Evolutionary conservation across 1,140 invertebrate species (phyloP).

Genomic region (Thaumatotibia leucotreta): DNA sequence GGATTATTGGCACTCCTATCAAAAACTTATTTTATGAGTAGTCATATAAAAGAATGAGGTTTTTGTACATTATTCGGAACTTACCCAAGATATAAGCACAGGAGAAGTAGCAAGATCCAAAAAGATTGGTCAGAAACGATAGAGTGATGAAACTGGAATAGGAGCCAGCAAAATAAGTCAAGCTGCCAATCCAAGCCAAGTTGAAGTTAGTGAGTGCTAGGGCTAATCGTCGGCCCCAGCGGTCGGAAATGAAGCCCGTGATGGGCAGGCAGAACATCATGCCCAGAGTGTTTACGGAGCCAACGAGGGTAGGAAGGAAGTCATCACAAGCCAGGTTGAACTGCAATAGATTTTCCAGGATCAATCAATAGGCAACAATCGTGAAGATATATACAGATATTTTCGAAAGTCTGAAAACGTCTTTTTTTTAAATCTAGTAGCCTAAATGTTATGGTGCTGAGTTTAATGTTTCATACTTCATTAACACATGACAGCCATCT

Average conservation of each 20-base stretch:
- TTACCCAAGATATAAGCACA: constrained; percentile 30
- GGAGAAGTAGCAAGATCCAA: constrained; percentile 30
- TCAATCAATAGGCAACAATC: too few species aligned
- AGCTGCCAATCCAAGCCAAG: constrained; percentile 49
- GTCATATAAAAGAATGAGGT: background rate
- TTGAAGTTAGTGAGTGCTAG: constrained; percentile 13
- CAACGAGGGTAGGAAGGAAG: constrained; percentile 80
- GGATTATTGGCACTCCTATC: too few species aligned
- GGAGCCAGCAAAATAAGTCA: constrained; percentile 66
- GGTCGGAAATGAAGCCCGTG: constrained; percentile 79
- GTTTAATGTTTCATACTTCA: too few species aligned
- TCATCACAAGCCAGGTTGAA: constrained; percentile 49
- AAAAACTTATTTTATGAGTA: background rate
- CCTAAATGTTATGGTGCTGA: too few species aligned
- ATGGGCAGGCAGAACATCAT: constrained; percentile 80
- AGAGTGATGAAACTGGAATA: constrained; percentile 29
- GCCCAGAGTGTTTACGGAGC: constrained; percentile 80
- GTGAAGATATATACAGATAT: background rate
- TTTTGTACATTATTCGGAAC: background rate
- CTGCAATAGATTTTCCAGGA: too few species aligned
- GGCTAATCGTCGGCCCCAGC: constrained; percentile 39
- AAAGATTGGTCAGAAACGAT: constrained; percentile 15
- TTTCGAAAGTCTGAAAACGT: too few species aligned
- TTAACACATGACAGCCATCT: too few species aligned
- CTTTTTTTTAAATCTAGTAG: too few species aligned